Evolutionary conservation across 2,888 invertebrate species (phyloP).

Genomic region (Dione vanillae): DNA sequence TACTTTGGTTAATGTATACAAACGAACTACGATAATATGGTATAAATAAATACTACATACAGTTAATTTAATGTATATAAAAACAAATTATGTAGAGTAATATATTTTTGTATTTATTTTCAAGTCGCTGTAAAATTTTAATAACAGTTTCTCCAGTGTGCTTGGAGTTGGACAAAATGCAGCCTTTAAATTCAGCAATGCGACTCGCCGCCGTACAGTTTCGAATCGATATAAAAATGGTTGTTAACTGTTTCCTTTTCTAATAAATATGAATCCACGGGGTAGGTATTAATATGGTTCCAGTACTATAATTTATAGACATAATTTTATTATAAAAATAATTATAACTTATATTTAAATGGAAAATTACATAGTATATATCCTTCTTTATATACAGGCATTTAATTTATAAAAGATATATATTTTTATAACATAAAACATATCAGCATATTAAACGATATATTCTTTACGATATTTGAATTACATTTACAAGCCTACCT

Average conservation of each 20-base stretch:
- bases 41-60: background rate
- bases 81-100: no score
- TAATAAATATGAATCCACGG: background rate
- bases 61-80: background rate
- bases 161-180: constrained; percentile 1
- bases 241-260: background rate
- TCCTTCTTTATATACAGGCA: background rate
- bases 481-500: constrained; percentile 35
- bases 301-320: background rate
- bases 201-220: background rate
- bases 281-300: background rate
- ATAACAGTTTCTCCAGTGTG: background rate
- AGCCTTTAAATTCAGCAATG: background rate
- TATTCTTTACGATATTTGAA: constrained; percentile 16
- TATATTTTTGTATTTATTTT: constrained; percentile 3
- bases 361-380: background rate
- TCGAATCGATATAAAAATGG: background rate
- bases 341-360: background rate
- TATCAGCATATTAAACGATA: background rate
- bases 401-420: background rate
- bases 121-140: background rate
- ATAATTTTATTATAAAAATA: background rate
- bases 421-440: background rate
- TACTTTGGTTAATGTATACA: background rate
- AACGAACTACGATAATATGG: background rate